Evolutionary conservation across 2,797 vertebrate genomes (phyloP), one percentile per base, ranked within the genome.

Genomic region (Myotis daubentonii): DNA sequence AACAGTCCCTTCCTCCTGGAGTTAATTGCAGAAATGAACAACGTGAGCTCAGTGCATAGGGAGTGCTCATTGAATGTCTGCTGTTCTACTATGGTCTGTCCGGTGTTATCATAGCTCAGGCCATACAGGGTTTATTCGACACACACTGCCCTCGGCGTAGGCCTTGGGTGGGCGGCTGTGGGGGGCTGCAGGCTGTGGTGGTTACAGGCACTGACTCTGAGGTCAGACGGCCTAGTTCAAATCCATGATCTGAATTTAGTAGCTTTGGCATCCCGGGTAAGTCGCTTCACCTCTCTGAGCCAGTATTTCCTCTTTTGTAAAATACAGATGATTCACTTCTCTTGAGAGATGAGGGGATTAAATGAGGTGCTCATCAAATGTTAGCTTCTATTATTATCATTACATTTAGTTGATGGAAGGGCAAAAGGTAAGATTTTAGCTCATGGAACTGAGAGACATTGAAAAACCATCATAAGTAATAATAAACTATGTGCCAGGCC

Each of bases 1-100:
- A 6, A 17, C 19, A 13, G 5, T 10, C 33, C 44, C 23, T 16
- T 3, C 10, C 7, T 44, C n/a, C 8, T 25, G 5, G 55, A 25
- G 23, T 17, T 38, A 22, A 33, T 17, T 0, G 15, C 0, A 0
- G 13, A 20, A 2, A 5, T 2, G 10, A 49, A 53, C 13, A 5
- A 38, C 0, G 6, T 5, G 16, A 1, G 7, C 19, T 2, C 6
- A 6, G 53, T 1, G 19, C 9, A 0, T 1, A 3, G 25, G 16
- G 28, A 16, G 16, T 2, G 10, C 36, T 62, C 22, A 0, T 5
- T 0, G 30, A 19, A 2, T 1, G 33, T 22, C 3, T 4, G 28
- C 33, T 22, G 2, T 9, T n/a, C 1, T n/a, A 28, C 3, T 3
- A 5, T 1, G 8, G 28, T 13, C 17, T 41, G 30, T 36, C 66